Conservation (phyloP, 2,113 vertebrate genomes). For the Candoia aspera region DNA sequence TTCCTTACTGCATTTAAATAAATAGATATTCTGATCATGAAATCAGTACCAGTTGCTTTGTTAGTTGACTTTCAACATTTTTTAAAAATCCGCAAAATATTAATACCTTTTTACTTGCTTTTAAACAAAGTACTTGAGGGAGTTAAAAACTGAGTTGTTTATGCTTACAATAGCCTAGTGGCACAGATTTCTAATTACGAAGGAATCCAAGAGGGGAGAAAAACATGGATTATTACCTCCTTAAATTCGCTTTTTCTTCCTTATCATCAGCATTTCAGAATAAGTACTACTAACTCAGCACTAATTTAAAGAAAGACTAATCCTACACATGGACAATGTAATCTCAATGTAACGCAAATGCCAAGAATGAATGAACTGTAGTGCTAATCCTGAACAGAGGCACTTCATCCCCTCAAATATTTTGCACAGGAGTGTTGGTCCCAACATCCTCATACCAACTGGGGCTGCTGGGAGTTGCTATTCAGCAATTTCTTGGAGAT, state of each 20-base stretch:
- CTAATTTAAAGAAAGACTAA: background rate
- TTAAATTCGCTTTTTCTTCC: fast-evolving
- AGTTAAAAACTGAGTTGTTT: conserved; percentile 22
- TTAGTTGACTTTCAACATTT: background rate
- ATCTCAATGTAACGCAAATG: background rate
- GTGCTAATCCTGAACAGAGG: background rate
- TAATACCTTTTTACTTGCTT: background rate
- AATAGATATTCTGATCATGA: background rate
- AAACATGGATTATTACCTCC: conserved; percentile 51
- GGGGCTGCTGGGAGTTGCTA: background rate
- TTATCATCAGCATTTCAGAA: background rate
- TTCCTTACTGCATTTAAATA: background rate
- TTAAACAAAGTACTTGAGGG: background rate
- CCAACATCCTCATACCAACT: background rate
- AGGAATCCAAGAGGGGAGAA: conserved; percentile 62
- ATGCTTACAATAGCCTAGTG: conserved; percentile 41
- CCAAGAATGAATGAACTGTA: background rate
- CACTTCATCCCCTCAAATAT: background rate
- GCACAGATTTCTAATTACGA: conserved; percentile 65
- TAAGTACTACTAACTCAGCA: background rate
- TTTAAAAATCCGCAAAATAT: background rate
- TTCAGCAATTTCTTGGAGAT: background rate
- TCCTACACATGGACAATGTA: background rate
- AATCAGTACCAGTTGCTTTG: background rate
- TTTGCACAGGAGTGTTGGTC: background rate